Evolutionary conservation across 2,113 vertebrate species (phyloP), one percentile per base, ranked within the genome.

Genomic region (Hippocampus mohnikei): DNA sequence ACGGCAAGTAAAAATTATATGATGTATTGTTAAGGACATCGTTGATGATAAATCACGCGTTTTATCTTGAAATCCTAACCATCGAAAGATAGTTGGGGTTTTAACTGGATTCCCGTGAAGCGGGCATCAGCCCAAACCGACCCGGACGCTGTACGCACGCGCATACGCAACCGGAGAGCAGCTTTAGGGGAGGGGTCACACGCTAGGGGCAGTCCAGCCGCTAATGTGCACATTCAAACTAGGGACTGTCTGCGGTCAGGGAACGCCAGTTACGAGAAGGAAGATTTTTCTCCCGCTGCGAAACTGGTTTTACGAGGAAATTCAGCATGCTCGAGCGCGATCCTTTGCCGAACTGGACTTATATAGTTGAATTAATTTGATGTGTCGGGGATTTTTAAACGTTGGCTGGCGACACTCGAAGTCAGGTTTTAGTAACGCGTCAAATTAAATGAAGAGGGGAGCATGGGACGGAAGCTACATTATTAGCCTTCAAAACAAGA

Each of bases 141-240:
- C 60, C 76, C 13, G 46, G 66, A 11, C 5, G 21, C 4, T 0
- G 40, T 5, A 23, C 44, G 27, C 66, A 33, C 56, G 40, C 65
- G 44, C 48, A n/a, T 20, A 23, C 20, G 23, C 41, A 44, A 5
- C 3, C 62, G 23, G 13, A 6, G 15, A 70, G 74, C n/a, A 40
- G 67, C 37, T 64, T 20, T 78, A 77, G 69, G 75, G 82, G 85
- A 80, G 83, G 86, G 86, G 75, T 87, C 85, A 82, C 85, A 87
- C 81, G 86, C 86, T 75, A 87, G 46, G 82, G 81, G 83, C 82
- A 79, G 68, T 68, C 6, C 76, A 75, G 21, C 18, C 53, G 9
- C 50, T 53, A 8, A 69, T 37, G 78, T 64, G 3, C 37, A 6
- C 21, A 23, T 27, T 74, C 67, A 66, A 52, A 62, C 12, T 6